A percentile compares a stretch with the other conserved stretches of the same genome.
Evolutionary conservation across 1,140 invertebrate genomes (phyloP).

Genomic region (Psilanteris sp.): DNA sequence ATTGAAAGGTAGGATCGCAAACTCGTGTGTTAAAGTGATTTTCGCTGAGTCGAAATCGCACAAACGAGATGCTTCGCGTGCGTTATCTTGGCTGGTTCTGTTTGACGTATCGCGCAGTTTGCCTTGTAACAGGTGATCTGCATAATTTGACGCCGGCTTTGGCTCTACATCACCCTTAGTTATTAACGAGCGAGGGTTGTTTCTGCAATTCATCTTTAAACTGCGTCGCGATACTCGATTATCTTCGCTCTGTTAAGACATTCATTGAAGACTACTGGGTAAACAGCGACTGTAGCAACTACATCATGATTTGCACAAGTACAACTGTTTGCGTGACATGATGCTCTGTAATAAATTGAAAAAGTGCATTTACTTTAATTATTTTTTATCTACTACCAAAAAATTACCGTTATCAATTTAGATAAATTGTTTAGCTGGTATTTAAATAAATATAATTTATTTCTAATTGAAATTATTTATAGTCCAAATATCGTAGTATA

Average conservation of each 20-base stretch:
- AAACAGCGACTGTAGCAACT: slow-evolving; percentile 64
- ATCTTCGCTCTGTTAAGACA: slow-evolving; percentile 76
- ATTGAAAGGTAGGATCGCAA: slow-evolving; percentile 5
- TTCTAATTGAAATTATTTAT: too few species aligned
- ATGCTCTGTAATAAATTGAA: slow-evolving; percentile 46
- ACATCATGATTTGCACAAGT: slow-evolving; percentile 76
- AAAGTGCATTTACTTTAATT: too few species aligned
- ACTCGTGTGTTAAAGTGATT: slow-evolving; percentile 32
- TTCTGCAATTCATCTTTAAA: slow-evolving; percentile 78
- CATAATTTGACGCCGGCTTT: slow-evolving; percentile 71
- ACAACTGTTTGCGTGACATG: slow-evolving; percentile 45
- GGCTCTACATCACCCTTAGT: slow-evolving; percentile 59
- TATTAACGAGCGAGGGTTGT: slow-evolving; percentile 76
- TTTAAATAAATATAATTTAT: too few species aligned
- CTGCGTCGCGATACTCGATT: slow-evolving; percentile 72
- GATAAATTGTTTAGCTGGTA: too few species aligned
- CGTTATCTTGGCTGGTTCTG: slow-evolving; percentile 39
- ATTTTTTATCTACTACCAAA: too few species aligned
- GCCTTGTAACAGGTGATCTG: slow-evolving; percentile 69
- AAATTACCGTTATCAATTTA: too few species aligned
- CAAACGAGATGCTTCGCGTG: slow-evolving; percentile 46
- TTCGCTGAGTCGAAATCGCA: slow-evolving; percentile 35
- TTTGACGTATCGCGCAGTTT: slow-evolving; percentile 44
- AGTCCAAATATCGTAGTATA: too few species aligned
- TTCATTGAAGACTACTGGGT: slow-evolving; percentile 67